Conservation (phyloP, 2,888 invertebrate species). For the Rhorus exstirpatorius region DNA sequence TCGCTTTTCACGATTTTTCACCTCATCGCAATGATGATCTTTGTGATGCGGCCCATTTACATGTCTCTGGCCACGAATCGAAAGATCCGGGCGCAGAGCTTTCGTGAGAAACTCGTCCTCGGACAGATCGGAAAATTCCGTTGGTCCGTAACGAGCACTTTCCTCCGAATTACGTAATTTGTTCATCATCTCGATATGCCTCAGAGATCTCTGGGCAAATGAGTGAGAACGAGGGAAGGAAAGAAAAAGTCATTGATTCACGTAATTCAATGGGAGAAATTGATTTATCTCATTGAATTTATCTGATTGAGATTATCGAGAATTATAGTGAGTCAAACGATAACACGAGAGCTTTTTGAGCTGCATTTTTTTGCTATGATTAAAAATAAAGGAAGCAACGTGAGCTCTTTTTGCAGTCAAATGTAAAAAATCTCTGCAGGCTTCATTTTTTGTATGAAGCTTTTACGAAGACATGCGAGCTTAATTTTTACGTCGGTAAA, state of each 20-base stretch:
- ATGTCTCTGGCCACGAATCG: conserved; percentile 76
- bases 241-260: conserved; percentile 28
- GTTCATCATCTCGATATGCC: conserved; percentile 86
- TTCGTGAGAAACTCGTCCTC: conserved; percentile 87
- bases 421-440: too few species aligned
- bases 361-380: too few species aligned
- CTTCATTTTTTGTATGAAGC: too few species aligned
- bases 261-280: conserved; percentile 22
- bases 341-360: too few species aligned
- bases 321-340: too few species aligned
- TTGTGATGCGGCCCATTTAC: conserved; percentile 75
- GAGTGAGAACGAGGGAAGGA: too few species aligned
- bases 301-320: too few species aligned
- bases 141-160: conserved; percentile 88
- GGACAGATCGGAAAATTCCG: conserved; percentile 88
- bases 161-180: conserved; percentile 82
- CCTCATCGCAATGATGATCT: conserved; percentile 66
- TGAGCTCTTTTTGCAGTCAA: too few species aligned
- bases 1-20: conserved; percentile 73
- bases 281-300: too few species aligned
- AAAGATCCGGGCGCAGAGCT: conserved; percentile 82
- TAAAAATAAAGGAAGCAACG: too few species aligned
- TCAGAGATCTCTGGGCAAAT: conserved; percentile 87
- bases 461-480: too few species aligned
- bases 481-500: too few species aligned